Evolutionary conservation across 2,113 vertebrate genomes (phyloP), one percentile per base, ranked within the genome.

Genomic region (Toxotes chatareus): DNA sequence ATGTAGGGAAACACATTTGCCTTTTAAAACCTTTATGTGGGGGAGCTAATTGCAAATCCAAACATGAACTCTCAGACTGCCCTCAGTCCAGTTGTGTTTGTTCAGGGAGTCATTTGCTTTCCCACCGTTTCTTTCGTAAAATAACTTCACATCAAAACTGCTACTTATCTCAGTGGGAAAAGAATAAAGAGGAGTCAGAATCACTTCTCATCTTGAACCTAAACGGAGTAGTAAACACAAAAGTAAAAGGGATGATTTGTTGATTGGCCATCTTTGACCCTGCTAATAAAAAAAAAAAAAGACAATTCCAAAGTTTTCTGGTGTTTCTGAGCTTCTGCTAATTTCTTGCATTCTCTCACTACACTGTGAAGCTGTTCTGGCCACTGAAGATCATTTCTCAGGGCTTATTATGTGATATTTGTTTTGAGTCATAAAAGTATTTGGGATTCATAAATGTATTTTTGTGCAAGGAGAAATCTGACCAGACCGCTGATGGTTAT

Each of bases 11-110:
- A 87, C 71, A 81, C 79, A 63, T 84, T 90, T 84, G 74, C 82
- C 21, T 84, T 86, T 82, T 76, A 74, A 87, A 88, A 76, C 62
- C 71, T 67, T 77, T 38, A 55, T 38, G 56, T 56, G 66, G 56
- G 23, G 40, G 31, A 80, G 65, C 84, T 83, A 87, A 90, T 86
- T 90, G 82, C 74, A 81, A 87, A 86, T 88, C 67, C 71, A 86
- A 88, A 82, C 79, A 79, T 71, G 49, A 67, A 67, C 76, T 67
- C 79, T 53, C 13, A 46, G 60, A 38, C 44, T 76, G 66, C 55
- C 60, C 38, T 86, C 72, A 21, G 73, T 71, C 62, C 31, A 75
- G 60, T 40, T 7, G 1, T 73, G 69, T 67, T 82, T 63, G 21
- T 40, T 67, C 16, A 57, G 61, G 57, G 12, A 49, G n/a, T 36